Evolutionary conservation across 2,113 vertebrate genomes (phyloP).

Genomic region (Lota lota): DNA sequence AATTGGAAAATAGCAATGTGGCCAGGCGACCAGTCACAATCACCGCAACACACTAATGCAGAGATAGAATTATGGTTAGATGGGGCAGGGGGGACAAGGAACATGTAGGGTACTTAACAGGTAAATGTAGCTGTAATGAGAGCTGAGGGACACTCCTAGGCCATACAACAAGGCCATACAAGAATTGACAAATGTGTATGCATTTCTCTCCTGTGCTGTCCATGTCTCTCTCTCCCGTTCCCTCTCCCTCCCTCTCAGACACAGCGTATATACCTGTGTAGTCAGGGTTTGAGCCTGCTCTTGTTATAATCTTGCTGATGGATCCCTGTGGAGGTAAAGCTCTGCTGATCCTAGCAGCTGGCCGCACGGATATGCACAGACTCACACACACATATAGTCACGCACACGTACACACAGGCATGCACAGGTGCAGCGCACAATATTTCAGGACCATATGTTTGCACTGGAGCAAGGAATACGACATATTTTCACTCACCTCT

Average conservation of each 20-base stretch:
- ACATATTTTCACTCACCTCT: constrained; percentile 24
- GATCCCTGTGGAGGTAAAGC: constrained; percentile 66
- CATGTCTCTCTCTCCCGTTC: constrained; percentile 11
- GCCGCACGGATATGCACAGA: constrained; percentile 27
- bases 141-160: too few species aligned
- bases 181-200: too few species aligned
- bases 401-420: not conserved
- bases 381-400: constrained; percentile 21
- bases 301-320: constrained; percentile 65
- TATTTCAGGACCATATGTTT: constrained; percentile 48
- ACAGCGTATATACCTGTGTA: constrained; percentile 20
- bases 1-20: too few species aligned
- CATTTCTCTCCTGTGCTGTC: too few species aligned
- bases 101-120: too few species aligned
- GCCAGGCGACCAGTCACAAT: too few species aligned
- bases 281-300: constrained; percentile 40
- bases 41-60: too few species aligned
- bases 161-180: too few species aligned
- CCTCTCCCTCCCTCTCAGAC: constrained; percentile 1
- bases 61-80: too few species aligned
- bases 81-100: too few species aligned
- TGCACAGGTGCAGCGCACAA: constrained; percentile 25
- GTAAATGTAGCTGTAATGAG: too few species aligned
- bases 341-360: constrained; percentile 67
- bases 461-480: constrained; percentile 28